These are phyloP conservation scores for Aphidius colemani DNA, from an alignment of 2,888 invertebrate species.

Conservation along the genomic window DNA sequence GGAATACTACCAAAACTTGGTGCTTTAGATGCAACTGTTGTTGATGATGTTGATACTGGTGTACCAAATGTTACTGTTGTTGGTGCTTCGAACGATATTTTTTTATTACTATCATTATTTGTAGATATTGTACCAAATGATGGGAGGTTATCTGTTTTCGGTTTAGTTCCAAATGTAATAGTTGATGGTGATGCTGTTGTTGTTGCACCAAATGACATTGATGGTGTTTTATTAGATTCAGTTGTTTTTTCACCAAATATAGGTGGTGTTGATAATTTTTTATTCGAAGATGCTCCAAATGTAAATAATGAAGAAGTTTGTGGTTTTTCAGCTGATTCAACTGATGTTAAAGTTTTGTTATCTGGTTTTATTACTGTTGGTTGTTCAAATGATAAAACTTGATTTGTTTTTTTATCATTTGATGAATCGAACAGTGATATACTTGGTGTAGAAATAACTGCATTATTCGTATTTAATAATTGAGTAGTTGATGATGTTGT, in stretches of 20 bases:
- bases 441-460: too few relatives aligned
- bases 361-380: slow-evolving; percentile 20
- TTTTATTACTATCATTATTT: slow-evolving; percentile 38
- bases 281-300: slow-evolving; percentile 26
- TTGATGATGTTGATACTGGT: slow-evolving; percentile 24
- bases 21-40: slow-evolving; percentile 16
- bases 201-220: slow-evolving; percentile 28
- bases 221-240: slow-evolving; percentile 23
- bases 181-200: slow-evolving; percentile 2
- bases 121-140: slow-evolving; percentile 34
- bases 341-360: slow-evolving; percentile 24
- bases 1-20: not conserved
- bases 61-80: slow-evolving; percentile 32
- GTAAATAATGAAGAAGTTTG: slow-evolving; percentile 21
- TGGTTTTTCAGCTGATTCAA: slow-evolving; percentile 21
- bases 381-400: slow-evolving; percentile 6
- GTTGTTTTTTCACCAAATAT: slow-evolving; percentile 7
- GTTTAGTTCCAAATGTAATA: not conserved
- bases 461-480: not conserved
- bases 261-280: not conserved
- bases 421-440: too few relatives aligned
- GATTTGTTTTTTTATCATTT: not conserved
- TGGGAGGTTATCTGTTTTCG: slow-evolving; percentile 31
- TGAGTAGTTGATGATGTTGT: slow-evolving; percentile 4
- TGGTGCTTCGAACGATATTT: slow-evolving; percentile 38